A percentile compares a stretch with the other conserved stretches of the same genome.
Conservation (phyloP, 2,888 invertebrate species). For the Cryptocheilus praepositus region DNA sequence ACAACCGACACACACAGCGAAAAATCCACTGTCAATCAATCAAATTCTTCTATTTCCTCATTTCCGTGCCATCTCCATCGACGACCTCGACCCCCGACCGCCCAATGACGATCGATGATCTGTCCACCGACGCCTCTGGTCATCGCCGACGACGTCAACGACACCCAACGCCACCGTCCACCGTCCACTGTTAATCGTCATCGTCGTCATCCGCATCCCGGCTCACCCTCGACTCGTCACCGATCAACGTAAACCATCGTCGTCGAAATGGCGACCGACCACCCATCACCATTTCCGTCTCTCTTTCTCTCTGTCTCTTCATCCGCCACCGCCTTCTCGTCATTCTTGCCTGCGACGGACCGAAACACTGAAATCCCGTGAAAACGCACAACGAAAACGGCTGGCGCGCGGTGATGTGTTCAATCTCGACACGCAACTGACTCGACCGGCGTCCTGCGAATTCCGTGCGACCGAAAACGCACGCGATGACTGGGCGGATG, state of each 20-base stretch:
- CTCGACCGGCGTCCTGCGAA: too few relatives aligned
- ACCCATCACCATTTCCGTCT: constrained; percentile 9
- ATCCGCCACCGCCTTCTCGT: constrained; percentile 9
- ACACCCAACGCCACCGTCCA: constrained; percentile 33
- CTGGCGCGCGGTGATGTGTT: too few relatives aligned
- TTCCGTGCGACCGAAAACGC: too few relatives aligned
- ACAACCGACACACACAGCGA: constrained; percentile 46
- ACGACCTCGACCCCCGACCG: constrained; percentile 32
- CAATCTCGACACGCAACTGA: too few relatives aligned
- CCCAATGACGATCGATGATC: constrained; percentile 38
- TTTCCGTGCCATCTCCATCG: constrained; percentile 65
- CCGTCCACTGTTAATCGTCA: constrained; percentile 10
- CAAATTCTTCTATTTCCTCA: constrained; percentile 74
- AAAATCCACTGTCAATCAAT: constrained; percentile 65
- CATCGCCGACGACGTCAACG: constrained; percentile 33
- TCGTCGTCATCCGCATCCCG: too few relatives aligned
- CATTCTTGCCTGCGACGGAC: too few relatives aligned
- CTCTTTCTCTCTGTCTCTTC: constrained; percentile 20
- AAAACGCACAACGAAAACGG: too few relatives aligned
- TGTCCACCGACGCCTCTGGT: constrained; percentile 24
- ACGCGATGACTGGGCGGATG: too few relatives aligned
- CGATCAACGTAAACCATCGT: too few relatives aligned
- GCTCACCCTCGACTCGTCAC: too few relatives aligned
- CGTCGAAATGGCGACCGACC: constrained; percentile 9
- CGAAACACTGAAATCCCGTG: too few relatives aligned